A percentile compares a stretch with the other conserved stretches of the same genome.
These are phyloP conservation scores for Aspiorhynchus laticeps DNA, from an alignment of 2,113 vertebrate species.

Conservation along the genomic window DNA sequence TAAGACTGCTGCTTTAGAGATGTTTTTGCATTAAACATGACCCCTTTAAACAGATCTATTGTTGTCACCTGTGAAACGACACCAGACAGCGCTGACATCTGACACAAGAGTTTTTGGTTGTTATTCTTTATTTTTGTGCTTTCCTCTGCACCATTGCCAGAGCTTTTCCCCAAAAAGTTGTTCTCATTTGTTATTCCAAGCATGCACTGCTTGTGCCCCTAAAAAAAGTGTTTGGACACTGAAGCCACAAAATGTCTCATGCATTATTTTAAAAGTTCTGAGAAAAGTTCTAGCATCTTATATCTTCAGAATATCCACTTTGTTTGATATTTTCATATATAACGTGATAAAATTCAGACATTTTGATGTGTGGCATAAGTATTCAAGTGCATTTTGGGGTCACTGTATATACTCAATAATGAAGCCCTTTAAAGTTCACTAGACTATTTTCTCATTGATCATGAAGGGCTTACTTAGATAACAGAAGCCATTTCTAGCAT, in stretches of 20 bases:
- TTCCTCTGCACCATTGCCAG: not conserved
- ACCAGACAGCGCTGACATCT: not conserved
- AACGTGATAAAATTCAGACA: not conserved
- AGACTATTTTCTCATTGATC: not conserved
- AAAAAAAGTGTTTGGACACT: not conserved
- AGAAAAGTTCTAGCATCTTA: not conserved
- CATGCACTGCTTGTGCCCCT: not conserved
- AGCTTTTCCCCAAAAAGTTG: not conserved
- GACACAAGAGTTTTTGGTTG: conserved; percentile 16
- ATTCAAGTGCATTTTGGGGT: not conserved
- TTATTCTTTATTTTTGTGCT: not conserved
- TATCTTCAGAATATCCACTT: not conserved
- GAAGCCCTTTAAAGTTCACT: not conserved
- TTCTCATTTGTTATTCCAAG: not conserved
- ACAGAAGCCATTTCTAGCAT: not conserved
- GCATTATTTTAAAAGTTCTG: not conserved
- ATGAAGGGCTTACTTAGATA: not conserved
- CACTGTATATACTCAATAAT: not conserved
- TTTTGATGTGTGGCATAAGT: not conserved
- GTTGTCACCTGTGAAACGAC: not conserved
- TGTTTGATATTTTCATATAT: not conserved
- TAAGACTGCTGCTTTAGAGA: not conserved
- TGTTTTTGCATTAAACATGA: conserved; percentile 15
- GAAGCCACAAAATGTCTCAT: not conserved
- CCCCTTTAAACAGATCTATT: conserved; percentile 6